Conservation (phyloP, 2,888 invertebrate species). For the Aphodius granarius region DNA sequence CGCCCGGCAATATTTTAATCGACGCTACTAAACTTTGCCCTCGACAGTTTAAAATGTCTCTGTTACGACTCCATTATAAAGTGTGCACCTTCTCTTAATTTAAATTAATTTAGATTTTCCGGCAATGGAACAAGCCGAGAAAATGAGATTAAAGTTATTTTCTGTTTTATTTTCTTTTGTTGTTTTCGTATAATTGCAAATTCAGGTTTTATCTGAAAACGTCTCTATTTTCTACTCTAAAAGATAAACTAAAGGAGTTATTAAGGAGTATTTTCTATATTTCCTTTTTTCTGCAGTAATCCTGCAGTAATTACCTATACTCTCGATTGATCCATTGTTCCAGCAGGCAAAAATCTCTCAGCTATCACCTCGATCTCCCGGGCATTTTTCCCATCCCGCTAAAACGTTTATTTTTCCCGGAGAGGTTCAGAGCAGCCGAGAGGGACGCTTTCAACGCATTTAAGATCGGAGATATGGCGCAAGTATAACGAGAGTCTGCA, state of each 20-base stretch:
- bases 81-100: background rate
- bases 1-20: background rate
- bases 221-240: too few species aligned
- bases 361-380: background rate
- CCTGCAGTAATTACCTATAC: background rate
- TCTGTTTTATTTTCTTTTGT: too few species aligned
- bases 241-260: too few species aligned
- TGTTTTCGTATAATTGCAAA: too few species aligned
- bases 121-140: background rate
- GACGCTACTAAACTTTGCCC: background rate
- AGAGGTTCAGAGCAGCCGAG: background rate
- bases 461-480: slow-evolving; percentile 9
- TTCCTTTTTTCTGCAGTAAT: background rate
- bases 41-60: background rate
- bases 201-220: too few species aligned
- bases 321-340: background rate
- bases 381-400: background rate
- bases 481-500: slow-evolving; percentile 5
- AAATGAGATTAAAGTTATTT: background rate
- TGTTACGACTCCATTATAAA: background rate
- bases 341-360: background rate
- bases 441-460: slow-evolving; percentile 6
- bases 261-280: background rate
- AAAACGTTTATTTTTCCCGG: background rate
- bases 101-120: background rate